These are phyloP conservation scores for Cryptoblepharus egeriae DNA, from an alignment of 2,797 vertebrate species.

Conservation along the genomic window DNA sequence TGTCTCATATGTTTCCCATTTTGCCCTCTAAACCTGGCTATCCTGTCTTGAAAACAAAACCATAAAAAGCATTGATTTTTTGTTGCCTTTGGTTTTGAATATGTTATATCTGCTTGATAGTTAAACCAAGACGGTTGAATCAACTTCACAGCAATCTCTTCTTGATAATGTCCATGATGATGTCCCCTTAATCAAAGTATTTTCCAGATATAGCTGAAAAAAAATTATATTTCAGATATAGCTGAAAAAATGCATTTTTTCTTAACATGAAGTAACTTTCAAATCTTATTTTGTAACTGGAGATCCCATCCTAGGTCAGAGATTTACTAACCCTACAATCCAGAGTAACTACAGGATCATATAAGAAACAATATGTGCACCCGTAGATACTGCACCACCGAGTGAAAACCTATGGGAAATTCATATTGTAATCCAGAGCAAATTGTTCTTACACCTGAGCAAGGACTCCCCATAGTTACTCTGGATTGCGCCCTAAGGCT, in stretches of 20 bases:
- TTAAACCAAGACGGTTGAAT: background rate
- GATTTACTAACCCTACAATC: too few species aligned
- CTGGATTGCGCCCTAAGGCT: too few species aligned
- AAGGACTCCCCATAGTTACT: too few species aligned
- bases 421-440: too few species aligned
- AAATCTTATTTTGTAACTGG: too few species aligned
- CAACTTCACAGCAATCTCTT: background rate
- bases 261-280: too few species aligned
- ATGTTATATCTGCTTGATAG: constrained; percentile 36
- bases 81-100: background rate
- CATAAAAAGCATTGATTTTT: constrained; percentile 14
- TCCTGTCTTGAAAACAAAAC: background rate
- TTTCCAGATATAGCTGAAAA: background rate
- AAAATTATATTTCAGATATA: background rate
- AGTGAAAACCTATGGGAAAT: too few species aligned
- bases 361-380: too few species aligned
- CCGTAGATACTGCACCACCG: too few species aligned
- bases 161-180: background rate
- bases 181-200: background rate
- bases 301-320: background rate
- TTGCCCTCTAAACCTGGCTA: constrained; percentile 26
- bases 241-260: background rate
- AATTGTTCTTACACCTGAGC: too few species aligned
- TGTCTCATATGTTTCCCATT: constrained; percentile 40
- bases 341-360: too few species aligned